These are phyloP conservation scores for Spizaetus ornatus DNA, from an alignment of 2,113 vertebrate species.

Conservation along the genomic window DNA sequence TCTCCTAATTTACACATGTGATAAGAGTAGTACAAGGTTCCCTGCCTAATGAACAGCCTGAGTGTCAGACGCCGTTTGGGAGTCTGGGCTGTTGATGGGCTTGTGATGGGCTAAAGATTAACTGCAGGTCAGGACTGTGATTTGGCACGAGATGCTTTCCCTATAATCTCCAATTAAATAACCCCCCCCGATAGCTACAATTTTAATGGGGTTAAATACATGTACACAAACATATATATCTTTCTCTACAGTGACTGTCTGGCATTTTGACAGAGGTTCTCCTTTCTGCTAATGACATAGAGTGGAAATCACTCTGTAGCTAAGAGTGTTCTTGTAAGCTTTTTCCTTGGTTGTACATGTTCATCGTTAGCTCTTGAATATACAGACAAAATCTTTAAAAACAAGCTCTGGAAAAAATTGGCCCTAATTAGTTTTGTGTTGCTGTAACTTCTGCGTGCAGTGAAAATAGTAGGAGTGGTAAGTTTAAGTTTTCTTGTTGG, in stretches of 20 bases:
- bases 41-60: background rate
- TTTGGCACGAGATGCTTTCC: background rate
- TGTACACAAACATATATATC: fast-evolving
- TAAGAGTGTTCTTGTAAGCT: background rate
- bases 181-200: background rate
- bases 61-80: background rate
- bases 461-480: background rate
- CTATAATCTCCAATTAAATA: background rate
- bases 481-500: background rate
- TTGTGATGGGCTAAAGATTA: background rate
- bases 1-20: background rate
- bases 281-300: background rate
- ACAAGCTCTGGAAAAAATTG: background rate
- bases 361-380: background rate
- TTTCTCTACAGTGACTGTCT: background rate
- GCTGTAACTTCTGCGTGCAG: background rate
- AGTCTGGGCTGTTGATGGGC: background rate
- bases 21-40: background rate
- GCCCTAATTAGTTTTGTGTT: background rate
- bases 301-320: background rate
- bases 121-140: background rate
- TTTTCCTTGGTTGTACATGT: background rate
- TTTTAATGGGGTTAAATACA: background rate
- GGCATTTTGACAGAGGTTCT: background rate
- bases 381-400: background rate